A percentile compares a stretch with the other conserved stretches of the same genome.
Evolutionary conservation across 2,888 invertebrate genomes (phyloP).

Genomic region (Drosophila melanosoma): DNA sequence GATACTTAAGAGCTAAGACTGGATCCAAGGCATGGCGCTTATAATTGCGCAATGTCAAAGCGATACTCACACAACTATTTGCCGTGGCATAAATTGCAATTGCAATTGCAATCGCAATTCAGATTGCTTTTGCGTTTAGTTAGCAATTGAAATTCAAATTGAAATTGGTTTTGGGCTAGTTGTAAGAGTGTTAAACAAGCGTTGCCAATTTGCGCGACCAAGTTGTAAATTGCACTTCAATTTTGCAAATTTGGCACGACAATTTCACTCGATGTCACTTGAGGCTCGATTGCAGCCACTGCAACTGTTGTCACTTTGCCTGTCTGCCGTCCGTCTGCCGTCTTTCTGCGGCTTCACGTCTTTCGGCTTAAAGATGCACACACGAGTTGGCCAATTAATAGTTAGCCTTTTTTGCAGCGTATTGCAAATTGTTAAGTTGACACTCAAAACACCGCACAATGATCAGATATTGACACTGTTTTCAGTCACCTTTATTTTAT

Average conservation of each 20-base stretch:
- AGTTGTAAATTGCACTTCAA: constrained; percentile 57
- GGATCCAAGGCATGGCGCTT: constrained; percentile 69
- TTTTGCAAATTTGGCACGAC: constrained; percentile 43
- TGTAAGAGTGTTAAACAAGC: constrained; percentile 62
- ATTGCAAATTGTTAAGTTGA: constrained; percentile 25
- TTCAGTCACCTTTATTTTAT: not conserved
- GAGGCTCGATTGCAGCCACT: constrained; percentile 21
- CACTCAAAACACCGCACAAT: constrained; percentile 24
- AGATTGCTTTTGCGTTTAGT: constrained; percentile 36
- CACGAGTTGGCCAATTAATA: constrained; percentile 56
- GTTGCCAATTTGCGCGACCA: constrained; percentile 54
- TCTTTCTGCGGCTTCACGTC: constrained; percentile 37
- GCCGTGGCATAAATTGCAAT: constrained; percentile 65
- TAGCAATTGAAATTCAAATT: constrained; percentile 49
- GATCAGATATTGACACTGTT: constrained; percentile 38
- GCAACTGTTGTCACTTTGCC: constrained; percentile 12
- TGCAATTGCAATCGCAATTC: constrained; percentile 60
- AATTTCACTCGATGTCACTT: constrained; percentile 55
- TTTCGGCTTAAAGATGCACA: constrained; percentile 43
- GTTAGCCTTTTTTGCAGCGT: constrained; percentile 41
- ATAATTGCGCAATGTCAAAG: constrained; percentile 62
- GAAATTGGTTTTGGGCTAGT: constrained; percentile 17
- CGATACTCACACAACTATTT: constrained; percentile 67
- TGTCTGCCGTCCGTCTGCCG: constrained; percentile 2
- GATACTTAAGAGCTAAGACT: constrained; percentile 68